Conservation (phyloP, 2,888 invertebrate species). For the Microdon myrmicae region DNA sequence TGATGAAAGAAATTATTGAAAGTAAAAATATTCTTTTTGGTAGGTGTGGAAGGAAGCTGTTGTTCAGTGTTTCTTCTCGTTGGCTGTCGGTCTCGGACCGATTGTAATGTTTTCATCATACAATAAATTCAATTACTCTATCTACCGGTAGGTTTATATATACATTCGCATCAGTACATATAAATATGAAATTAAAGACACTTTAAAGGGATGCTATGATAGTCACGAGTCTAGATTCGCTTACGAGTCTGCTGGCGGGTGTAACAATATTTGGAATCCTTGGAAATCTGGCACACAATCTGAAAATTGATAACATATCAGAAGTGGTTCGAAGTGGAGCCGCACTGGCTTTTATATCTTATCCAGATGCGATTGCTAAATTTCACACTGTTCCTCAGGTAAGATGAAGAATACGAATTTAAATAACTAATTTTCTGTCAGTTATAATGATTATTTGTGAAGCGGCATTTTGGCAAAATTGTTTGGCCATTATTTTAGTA, state of each 20-base stretch:
- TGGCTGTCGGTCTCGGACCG: conserved; percentile 79
- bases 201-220: conserved; percentile 79
- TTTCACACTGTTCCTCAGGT: conserved; percentile 80
- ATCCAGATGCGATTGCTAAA: conserved; percentile 84
- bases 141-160: conserved; percentile 71
- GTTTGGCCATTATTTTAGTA: too few relatives aligned
- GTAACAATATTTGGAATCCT: conserved; percentile 84
- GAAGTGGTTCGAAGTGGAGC: conserved; percentile 79
- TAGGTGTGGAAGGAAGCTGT: conserved; percentile 83
- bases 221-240: conserved; percentile 82
- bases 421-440: too few relatives aligned
- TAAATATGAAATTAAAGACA: not conserved
- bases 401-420: conserved; percentile 49
- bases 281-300: conserved; percentile 79
- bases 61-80: conserved; percentile 82
- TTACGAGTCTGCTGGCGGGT: conserved; percentile 83
- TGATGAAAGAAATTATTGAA: not conserved
- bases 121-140: conserved; percentile 77
- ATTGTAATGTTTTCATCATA: conserved; percentile 84
- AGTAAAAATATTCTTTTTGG: conserved; percentile 2
- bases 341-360: conserved; percentile 83
- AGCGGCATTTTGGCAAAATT: too few relatives aligned
- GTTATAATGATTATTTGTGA: too few relatives aligned
- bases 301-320: conserved; percentile 70
- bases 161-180: not conserved